Conservation (phyloP, 2,888 invertebrate genomes). For the Cheilosia scutellata region DNA sequence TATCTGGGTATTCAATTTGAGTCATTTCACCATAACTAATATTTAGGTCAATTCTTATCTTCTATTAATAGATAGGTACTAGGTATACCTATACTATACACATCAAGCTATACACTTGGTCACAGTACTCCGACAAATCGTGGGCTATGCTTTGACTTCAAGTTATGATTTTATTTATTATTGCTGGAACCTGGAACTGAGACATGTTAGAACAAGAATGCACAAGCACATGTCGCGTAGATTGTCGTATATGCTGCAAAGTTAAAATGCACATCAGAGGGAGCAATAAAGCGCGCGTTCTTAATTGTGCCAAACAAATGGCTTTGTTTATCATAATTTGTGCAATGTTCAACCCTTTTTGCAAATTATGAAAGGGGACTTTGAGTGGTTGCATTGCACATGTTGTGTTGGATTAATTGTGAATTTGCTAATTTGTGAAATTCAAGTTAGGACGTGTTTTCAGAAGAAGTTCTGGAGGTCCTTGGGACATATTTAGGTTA, state of each 20-base stretch:
- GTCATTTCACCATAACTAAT: too few relatives aligned
- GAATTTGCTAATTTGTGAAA: neutral
- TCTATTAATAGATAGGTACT: too few relatives aligned
- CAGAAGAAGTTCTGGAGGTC: neutral
- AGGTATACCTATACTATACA: too few relatives aligned
- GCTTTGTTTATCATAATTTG: slow-evolving; percentile 44
- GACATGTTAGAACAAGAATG: slow-evolving; percentile 49
- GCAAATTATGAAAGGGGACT: slow-evolving; percentile 23
- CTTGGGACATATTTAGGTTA: neutral
- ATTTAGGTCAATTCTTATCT: too few relatives aligned
- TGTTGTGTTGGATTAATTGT: slow-evolving; percentile 11
- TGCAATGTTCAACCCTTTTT: slow-evolving; percentile 39
- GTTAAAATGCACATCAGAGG: slow-evolving; percentile 38
- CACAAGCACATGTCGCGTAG: slow-evolving; percentile 1
- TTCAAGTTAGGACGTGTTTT: slow-evolving; percentile 48
- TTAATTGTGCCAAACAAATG: slow-evolving; percentile 40
- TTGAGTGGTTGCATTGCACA: slow-evolving; percentile 26
- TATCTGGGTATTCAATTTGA: too few relatives aligned
- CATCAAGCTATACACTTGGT: too few relatives aligned
- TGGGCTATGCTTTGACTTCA: too few relatives aligned
- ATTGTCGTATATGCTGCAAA: slow-evolving; percentile 14
- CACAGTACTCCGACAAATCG: too few relatives aligned
- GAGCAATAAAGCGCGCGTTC: neutral
- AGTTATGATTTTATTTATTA: too few relatives aligned
- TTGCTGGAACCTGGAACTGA: slow-evolving; percentile 5